Percentiles rank a stretch among this genome's conserved stretches.
phyloP scores from a whole-genome alignment of 2,888 invertebrate genomes.

The Meganola albula region DNA sequence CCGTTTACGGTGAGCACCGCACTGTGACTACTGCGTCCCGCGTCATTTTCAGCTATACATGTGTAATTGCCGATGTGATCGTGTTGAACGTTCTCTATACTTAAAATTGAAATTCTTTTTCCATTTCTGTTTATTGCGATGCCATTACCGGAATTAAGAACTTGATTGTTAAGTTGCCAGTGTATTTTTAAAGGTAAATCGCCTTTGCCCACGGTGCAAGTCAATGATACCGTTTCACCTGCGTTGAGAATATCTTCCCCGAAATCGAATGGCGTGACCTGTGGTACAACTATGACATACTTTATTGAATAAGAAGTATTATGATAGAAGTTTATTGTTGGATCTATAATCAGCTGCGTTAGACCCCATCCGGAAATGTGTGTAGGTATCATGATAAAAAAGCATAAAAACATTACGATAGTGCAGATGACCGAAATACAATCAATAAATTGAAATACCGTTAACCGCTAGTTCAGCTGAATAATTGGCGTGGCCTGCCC shows the following conservation, averaged over 20 bases:
- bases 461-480: constrained; percentile 83
- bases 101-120: constrained; percentile 82
- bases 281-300: constrained; percentile 81
- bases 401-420: constrained; percentile 16
- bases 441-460: constrained; percentile 65
- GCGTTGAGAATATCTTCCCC: constrained; percentile 85
- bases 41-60: constrained; percentile 81
- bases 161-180: constrained; percentile 82
- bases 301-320: too few species aligned
- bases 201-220: constrained; percentile 84
- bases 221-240: constrained; percentile 83
- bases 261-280: constrained; percentile 87
- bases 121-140: constrained; percentile 79
- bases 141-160: constrained; percentile 73
- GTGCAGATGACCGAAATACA: constrained; percentile 13
- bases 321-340: too few species aligned
- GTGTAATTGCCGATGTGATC: constrained; percentile 81
- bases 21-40: constrained; percentile 80
- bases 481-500: constrained; percentile 81
- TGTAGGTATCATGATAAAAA: constrained; percentile 12
- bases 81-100: constrained; percentile 78
- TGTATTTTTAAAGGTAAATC: constrained; percentile 83
- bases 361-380: constrained; percentile 6
- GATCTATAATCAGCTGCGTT: too few species aligned
- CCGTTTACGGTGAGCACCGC: constrained; percentile 84